Percentiles rank a stretch among this genome's conserved stretches.
phyloP scores from a whole-genome alignment of 2,797 vertebrate genomes.

The Cynodonichthys magdalenae region DNA sequence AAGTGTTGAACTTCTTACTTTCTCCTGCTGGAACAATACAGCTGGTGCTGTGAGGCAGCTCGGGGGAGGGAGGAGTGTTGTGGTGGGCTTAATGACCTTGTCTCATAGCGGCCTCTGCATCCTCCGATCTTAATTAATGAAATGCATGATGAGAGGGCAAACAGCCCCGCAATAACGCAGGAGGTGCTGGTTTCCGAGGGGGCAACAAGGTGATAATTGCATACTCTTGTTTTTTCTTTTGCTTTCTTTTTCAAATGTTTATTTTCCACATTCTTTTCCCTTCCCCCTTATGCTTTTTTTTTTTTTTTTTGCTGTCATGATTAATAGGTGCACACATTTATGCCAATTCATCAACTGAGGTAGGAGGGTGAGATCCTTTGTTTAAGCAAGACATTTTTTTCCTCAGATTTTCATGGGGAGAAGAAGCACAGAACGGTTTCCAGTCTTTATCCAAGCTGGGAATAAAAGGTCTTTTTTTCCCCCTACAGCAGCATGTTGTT shows the following conservation, averaged over 20 bases:
- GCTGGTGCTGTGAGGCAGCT: constrained; percentile 54
- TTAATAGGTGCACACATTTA: constrained; percentile 69
- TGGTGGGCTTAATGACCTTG: constrained; percentile 73
- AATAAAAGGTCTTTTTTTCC: constrained; percentile 51
- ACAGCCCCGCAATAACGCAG: constrained; percentile 70
- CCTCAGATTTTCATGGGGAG: constrained; percentile 60
- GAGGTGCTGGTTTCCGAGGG: constrained; percentile 65
- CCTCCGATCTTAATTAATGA: constrained; percentile 76
- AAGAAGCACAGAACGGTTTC: constrained; percentile 61
- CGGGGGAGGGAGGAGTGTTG: constrained; percentile 68
- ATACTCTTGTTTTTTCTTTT: constrained; percentile 48
- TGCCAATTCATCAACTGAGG: constrained; percentile 68
- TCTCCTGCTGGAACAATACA: constrained; percentile 69
- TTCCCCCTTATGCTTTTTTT: constrained; percentile 31
- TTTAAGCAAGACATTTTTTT: constrained; percentile 69
- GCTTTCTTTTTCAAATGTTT: constrained; percentile 38
- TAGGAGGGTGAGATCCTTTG: constrained; percentile 52
- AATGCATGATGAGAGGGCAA: constrained; percentile 69
- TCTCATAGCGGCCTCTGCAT: constrained; percentile 58
- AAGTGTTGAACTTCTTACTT: constrained; percentile 75
- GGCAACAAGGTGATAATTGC: constrained; percentile 69
- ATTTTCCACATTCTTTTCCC: constrained; percentile 32
- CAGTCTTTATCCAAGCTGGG: constrained; percentile 73
- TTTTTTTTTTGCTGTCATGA: constrained; percentile 63
- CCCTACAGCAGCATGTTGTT: constrained; percentile 73